phyloP scores from a whole-genome alignment of 2,113 vertebrate species.

The Hippocampus abdominalis region DNA sequence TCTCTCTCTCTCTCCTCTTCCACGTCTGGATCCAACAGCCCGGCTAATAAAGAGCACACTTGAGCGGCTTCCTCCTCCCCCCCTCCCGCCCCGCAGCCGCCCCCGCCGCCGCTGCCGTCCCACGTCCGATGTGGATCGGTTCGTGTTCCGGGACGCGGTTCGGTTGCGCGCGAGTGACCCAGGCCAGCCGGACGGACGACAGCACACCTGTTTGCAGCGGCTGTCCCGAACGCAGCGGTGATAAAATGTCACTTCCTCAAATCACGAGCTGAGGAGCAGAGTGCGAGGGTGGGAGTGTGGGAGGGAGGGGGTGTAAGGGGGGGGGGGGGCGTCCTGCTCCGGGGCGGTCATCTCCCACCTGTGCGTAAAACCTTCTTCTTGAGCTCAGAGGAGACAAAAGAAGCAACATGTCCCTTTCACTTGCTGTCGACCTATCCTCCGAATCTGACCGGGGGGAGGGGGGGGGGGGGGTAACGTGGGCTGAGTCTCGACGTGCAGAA shows the following conservation, averaged over 20 bases:
- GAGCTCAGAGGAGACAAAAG: conserved; percentile 45
- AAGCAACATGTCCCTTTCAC: conserved; percentile 52
- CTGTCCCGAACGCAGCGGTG: conserved; percentile 78
- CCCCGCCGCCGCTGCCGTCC: conserved; percentile 62
- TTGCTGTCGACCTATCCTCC: conserved; percentile 62
- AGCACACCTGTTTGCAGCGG: conserved; percentile 79
- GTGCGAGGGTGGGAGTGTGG: not conserved
- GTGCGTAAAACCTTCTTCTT: conserved; percentile 69
- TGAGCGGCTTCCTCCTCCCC: conserved; percentile 49
- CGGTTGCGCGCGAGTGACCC: conserved; percentile 52
- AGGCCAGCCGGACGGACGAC: conserved; percentile 56
- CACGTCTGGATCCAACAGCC: conserved; percentile 51
- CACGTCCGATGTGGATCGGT: conserved; percentile 35
- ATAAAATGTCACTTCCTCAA: conserved; percentile 77
- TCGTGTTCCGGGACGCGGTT: conserved; percentile 41
- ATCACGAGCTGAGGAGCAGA: conserved; percentile 68
- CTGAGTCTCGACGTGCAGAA: not conserved
- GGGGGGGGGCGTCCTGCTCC: conserved; percentile 65
- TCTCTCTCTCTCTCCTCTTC: conserved; percentile 28
- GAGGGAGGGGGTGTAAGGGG: not conserved
- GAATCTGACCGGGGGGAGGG: not conserved
- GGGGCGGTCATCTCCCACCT: conserved; percentile 76
- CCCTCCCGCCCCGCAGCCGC: conserved; percentile 40
- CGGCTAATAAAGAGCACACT: conserved; percentile 64
- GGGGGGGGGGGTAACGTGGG: not conserved